Conservation (phyloP, 2,797 vertebrate genomes). For the Cercopithecus hamlyni region DNA sequence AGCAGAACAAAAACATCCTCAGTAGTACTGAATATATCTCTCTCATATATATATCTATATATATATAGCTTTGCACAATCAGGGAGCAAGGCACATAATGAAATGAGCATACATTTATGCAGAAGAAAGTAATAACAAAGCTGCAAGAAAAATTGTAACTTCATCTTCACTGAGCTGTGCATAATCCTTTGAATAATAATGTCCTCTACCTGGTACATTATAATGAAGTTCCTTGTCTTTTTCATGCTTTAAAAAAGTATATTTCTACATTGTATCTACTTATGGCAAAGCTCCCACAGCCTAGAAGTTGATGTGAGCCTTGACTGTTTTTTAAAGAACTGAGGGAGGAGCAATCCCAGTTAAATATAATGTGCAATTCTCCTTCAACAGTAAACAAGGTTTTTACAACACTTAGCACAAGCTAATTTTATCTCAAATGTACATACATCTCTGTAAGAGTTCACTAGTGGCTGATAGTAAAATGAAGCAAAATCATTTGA, state of each 20-base stretch:
- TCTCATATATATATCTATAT: slow-evolving; percentile 54
- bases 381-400: slow-evolving; percentile 85
- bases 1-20: slow-evolving; percentile 73
- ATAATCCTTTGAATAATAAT: slow-evolving; percentile 86
- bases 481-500: slow-evolving; percentile 72
- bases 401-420: slow-evolving; percentile 86
- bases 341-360: slow-evolving; percentile 79
- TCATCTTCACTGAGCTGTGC: slow-evolving; percentile 86
- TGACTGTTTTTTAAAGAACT: slow-evolving; percentile 68
- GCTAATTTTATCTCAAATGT: slow-evolving; percentile 80
- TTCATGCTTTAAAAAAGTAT: slow-evolving; percentile 88
- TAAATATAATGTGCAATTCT: slow-evolving; percentile 87
- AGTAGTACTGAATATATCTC: slow-evolving; percentile 79
- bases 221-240: slow-evolving; percentile 82
- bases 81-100: slow-evolving; percentile 63
- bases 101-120: slow-evolving; percentile 76
- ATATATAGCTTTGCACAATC: slow-evolving; percentile 71
- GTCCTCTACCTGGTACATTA: slow-evolving; percentile 81
- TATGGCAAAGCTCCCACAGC: slow-evolving; percentile 83
- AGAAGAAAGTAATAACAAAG: slow-evolving; percentile 72
- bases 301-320: slow-evolving; percentile 81
- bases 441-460: slow-evolving; percentile 80
- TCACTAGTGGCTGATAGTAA: slow-evolving; percentile 74
- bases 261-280: slow-evolving; percentile 85
- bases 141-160: slow-evolving; percentile 74